These are phyloP conservation scores for Macrochelys suwanniensis DNA, from an alignment of 2,797 vertebrate species.

Conservation along the genomic window DNA sequence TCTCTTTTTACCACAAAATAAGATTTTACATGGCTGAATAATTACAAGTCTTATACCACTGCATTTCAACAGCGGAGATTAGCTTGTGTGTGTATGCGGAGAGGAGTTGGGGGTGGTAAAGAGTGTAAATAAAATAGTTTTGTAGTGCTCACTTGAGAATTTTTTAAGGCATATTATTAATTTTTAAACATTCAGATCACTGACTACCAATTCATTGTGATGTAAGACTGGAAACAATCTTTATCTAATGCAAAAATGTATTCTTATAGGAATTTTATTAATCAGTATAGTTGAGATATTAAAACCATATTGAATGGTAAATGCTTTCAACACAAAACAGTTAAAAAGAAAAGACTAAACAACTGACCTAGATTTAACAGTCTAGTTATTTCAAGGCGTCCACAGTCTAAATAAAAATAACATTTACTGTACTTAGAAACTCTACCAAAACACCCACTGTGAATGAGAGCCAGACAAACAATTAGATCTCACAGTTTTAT, in stretches of 20 bases:
- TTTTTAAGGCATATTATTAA: neutral
- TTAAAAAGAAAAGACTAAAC: neutral
- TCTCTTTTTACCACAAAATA: neutral
- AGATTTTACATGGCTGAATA: neutral
- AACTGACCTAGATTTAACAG: neutral
- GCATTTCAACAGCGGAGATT: neutral
- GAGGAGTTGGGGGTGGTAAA: neutral
- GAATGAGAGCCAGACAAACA: neutral
- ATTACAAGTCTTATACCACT: neutral
- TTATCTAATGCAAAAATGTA: neutral
- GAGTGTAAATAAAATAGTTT: neutral
- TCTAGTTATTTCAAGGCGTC: neutral
- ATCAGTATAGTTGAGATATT: neutral
- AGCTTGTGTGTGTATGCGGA: neutral
- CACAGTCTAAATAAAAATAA: neutral
- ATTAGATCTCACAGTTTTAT: neutral
- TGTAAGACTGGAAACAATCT: neutral
- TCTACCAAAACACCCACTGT: neutral
- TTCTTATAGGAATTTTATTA: neutral
- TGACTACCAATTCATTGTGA: neutral
- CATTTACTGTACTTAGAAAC: neutral
- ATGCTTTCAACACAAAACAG: neutral
- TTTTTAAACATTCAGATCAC: neutral
- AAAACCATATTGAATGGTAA: neutral
- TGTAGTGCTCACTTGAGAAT: neutral